phyloP scores from a whole-genome alignment of 1,140 invertebrate genomes.

The Mycetomoellerius zeteki region DNA sequence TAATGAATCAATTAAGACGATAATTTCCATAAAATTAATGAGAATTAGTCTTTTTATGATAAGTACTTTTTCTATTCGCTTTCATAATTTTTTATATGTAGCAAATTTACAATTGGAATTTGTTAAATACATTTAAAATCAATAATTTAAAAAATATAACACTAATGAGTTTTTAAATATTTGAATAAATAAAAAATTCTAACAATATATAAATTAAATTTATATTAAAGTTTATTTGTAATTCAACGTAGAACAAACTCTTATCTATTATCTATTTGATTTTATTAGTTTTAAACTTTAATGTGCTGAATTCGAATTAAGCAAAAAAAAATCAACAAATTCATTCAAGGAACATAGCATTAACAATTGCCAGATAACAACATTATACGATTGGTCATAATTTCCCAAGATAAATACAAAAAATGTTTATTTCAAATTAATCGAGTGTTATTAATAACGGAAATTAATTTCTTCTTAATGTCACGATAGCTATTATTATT shows the following conservation, averaged over 20 bases:
- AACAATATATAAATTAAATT: neutral
- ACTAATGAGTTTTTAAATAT: neutral
- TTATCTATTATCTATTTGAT: neutral
- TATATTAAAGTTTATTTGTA: neutral
- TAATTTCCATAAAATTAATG: neutral
- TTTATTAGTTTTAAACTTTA: neutral
- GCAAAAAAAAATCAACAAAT: neutral
- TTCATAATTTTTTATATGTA: neutral
- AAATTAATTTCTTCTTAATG: constrained; percentile 28
- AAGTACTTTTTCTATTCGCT: neutral
- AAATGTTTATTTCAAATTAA: neutral
- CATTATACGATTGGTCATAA: neutral
- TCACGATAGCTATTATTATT: neutral
- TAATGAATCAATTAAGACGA: constrained; percentile 36
- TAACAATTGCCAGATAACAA: neutral
- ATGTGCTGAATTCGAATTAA: neutral
- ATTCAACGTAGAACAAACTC: neutral
- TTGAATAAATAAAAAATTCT: neutral
- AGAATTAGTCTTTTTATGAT: neutral
- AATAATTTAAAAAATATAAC: neutral
- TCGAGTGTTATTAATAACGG: neutral
- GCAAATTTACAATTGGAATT: neutral
- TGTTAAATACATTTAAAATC: neutral
- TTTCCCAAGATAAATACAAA: neutral
- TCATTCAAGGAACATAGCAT: neutral